Percentiles rank a stretch among this genome's conserved stretches.
phyloP scores from a whole-genome alignment of 2,113 vertebrate species.

The Phrynocephalus versicolor region DNA sequence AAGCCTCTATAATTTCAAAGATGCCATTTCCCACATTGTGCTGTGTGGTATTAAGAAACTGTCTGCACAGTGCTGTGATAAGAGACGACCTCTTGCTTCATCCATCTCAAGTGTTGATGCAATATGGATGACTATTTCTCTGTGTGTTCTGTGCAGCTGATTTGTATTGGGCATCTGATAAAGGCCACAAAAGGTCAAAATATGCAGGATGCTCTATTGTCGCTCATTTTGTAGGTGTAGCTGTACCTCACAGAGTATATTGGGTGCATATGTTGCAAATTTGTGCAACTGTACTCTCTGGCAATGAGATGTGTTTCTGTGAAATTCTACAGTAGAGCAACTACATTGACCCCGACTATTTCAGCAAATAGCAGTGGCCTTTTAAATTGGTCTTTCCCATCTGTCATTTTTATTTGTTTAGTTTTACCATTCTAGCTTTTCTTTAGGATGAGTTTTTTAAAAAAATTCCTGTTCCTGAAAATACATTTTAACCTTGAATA shows the following conservation, averaged over 20 bases:
- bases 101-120: neutral
- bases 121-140: neutral
- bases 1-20: too few relatives aligned
- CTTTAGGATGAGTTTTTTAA: neutral
- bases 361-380: accelerated
- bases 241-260: neutral
- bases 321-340: neutral
- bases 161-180: neutral
- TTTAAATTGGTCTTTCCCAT: neutral
- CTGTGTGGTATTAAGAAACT: neutral
- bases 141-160: neutral
- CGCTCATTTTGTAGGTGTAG: neutral
- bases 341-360: accelerated
- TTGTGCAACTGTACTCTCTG: too few relatives aligned
- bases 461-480: neutral
- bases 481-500: neutral
- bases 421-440: neutral
- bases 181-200: neutral
- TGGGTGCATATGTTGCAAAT: too few relatives aligned
- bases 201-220: neutral
- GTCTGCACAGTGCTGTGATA: neutral
- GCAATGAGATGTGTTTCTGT: neutral
- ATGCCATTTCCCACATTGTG: too few relatives aligned
- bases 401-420: neutral
- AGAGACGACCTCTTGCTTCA: neutral